These are phyloP conservation scores for Gonatopus flavifemur DNA, from an alignment of 1,140 invertebrate genomes.

Conservation along the genomic window DNA sequence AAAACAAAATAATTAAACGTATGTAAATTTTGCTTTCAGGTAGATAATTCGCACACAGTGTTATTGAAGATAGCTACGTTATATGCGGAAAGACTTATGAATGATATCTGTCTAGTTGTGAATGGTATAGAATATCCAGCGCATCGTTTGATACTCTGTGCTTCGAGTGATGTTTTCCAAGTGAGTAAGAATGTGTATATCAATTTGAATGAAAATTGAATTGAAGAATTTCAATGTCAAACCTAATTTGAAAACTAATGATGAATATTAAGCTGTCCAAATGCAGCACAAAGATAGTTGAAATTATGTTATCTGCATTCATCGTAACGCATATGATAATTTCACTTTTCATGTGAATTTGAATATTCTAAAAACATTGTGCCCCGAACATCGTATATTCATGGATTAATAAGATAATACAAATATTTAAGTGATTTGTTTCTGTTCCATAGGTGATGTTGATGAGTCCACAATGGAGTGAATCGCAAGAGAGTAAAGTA, in stretches of 20 bases:
- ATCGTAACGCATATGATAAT: too few species aligned
- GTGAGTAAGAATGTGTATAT: slow-evolving; percentile 58
- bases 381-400: too few species aligned
- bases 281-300: too few species aligned
- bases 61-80: slow-evolving; percentile 79
- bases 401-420: too few species aligned
- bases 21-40: slow-evolving; percentile 50
- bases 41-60: slow-evolving; percentile 79
- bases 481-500: slow-evolving; percentile 82
- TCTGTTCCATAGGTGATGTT: slow-evolving; percentile 76
- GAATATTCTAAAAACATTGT: too few species aligned
- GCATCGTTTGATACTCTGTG: slow-evolving; percentile 89
- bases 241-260: too few species aligned
- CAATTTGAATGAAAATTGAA: too few species aligned
- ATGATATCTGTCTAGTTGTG: slow-evolving; percentile 82
- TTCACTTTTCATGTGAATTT: too few species aligned
- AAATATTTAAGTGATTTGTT: slow-evolving; percentile 4
- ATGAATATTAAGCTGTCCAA: too few species aligned
- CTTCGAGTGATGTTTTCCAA: slow-evolving; percentile 94
- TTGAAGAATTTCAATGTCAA: too few species aligned
- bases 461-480: slow-evolving; percentile 90
- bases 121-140: slow-evolving; percentile 80
- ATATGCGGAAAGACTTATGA: slow-evolving; percentile 82
- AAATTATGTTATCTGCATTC: too few species aligned
- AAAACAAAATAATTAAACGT: too few species aligned